Percentiles rank a stretch among this genome's conserved stretches.
Conservation (phyloP, 1,140 invertebrate genomes). For the Medauroidea extradentata region DNA sequence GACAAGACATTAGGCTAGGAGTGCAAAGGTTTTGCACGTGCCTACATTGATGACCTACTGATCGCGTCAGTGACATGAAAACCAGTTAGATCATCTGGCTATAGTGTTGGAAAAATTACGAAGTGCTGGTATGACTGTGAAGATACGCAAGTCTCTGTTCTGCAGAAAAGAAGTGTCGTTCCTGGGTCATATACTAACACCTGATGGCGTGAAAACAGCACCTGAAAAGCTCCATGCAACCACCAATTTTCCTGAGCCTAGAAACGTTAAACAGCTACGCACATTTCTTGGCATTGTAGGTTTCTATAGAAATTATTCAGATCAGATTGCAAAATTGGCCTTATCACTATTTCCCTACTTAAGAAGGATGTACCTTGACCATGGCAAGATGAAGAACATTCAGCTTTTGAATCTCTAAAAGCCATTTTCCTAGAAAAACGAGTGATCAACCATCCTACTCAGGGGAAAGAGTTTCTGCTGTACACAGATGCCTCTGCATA, state of each 20-base stretch:
- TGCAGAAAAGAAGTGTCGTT: slow-evolving; percentile 34
- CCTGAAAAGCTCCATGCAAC: slow-evolving; percentile 37
- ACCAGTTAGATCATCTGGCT: no score
- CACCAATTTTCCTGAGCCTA: slow-evolving; percentile 25
- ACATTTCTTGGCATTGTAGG: slow-evolving; percentile 42
- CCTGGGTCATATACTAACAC: slow-evolving; percentile 37
- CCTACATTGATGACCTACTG: no score
- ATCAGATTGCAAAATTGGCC: slow-evolving; percentile 24
- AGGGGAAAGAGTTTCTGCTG: slow-evolving; percentile 22
- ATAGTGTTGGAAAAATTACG: no score
- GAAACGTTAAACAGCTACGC: slow-evolving; percentile 37
- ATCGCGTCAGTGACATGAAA: no score
- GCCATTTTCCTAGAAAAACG: slow-evolving; percentile 22
- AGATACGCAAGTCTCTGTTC: slow-evolving; percentile 37
- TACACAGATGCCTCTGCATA: slow-evolving; percentile 10
- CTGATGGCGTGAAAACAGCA: slow-evolving; percentile 35
- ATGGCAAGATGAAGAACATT: slow-evolving; percentile 27
- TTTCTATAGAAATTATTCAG: slow-evolving; percentile 36
- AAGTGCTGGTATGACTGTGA: slow-evolving; percentile 28
- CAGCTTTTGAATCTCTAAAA: slow-evolving; percentile 30
- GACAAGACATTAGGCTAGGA: no score
- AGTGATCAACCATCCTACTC: slow-evolving; percentile 26
- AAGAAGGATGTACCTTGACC: slow-evolving; percentile 27
- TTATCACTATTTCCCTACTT: slow-evolving; percentile 27
- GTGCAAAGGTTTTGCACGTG: no score